These are phyloP conservation scores for Sceloporus undulatus DNA, from an alignment of 2,113 vertebrate genomes.

Conservation along the genomic window DNA sequence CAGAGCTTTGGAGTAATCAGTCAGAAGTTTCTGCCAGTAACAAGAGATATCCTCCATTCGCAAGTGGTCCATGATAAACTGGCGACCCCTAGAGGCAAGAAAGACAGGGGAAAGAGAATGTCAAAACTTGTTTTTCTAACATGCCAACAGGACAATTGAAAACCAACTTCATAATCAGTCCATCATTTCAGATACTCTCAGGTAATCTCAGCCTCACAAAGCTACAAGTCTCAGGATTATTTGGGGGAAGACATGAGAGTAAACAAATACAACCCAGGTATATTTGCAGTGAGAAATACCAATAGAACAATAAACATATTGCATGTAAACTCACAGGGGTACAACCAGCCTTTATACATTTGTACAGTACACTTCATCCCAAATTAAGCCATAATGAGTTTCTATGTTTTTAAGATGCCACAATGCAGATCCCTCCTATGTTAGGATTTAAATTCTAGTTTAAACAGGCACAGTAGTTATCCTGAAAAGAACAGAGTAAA, in stretches of 20 bases:
- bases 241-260: neutral
- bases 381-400: too few species aligned
- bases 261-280: neutral
- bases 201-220: neutral
- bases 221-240: neutral
- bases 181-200: neutral
- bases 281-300: neutral
- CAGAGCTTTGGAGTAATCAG: conserved; percentile 85
- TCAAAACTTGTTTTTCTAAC: neutral
- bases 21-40: conserved; percentile 94
- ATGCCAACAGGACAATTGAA: neutral
- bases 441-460: neutral
- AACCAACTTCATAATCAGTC: neutral
- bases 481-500: neutral
- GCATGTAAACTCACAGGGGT: neutral
- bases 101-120: conserved; percentile 20
- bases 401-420: neutral
- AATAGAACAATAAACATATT: neutral
- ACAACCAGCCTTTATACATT: neutral
- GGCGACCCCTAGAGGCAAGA: conserved; percentile 83
- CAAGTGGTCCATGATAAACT: conserved; percentile 90
- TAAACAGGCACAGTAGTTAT: neutral
- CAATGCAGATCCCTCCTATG: neutral
- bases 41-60: conserved; percentile 91
- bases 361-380: neutral